Base-by-base conservation (phyloP, 2,113 vertebrate species). In the Ancistrus triradiatus region DNA sequence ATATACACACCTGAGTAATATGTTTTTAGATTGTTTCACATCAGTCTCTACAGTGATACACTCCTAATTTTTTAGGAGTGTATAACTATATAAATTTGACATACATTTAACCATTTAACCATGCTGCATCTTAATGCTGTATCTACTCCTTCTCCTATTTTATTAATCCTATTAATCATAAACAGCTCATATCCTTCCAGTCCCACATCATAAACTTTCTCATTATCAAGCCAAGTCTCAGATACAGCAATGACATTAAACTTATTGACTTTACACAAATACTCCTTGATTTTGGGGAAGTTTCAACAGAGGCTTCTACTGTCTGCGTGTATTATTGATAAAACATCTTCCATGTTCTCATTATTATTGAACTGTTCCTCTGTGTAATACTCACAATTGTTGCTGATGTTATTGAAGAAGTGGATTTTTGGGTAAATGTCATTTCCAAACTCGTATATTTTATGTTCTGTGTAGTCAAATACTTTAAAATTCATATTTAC, bases 211-310 rank as follows among this genome's bases (percentile, higher is more conserved):
- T 56, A 3, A 17, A 33, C n/a, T 56, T 48, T 48, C 53, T 56
- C 53, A 1, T 56, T 38, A 56, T 56, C 53, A 56, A 56, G 33
- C 28, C 52, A 55, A 15, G 27, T 56, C 53, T 48, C 46, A 21
- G 46, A 48, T 21, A 48, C 46, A 48, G 47, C 19, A 21, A n/a
- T n/a, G n/a, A n/a, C n/a, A n/a, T n/a, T 49, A 49, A 50, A 50
- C 21, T 50, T 50, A 14, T 50, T 5, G 6, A 14, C 18, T 49
- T 17, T 21, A 49, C 21, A 17, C 14, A 17, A 49, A 49, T 17
- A 49, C 18, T 6, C 9, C 21, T 49, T 1, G 3, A 11, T 13
- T 17, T 21, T 19, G 18, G n/a, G n/a, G n/a, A 49, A 2, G 3
- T 49, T 49, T 24, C 21, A 8, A 24, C 11, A 49, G 9, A 49